phyloP scores from a whole-genome alignment of 1,140 invertebrate species.

The Drosophila micromelanica region DNA sequence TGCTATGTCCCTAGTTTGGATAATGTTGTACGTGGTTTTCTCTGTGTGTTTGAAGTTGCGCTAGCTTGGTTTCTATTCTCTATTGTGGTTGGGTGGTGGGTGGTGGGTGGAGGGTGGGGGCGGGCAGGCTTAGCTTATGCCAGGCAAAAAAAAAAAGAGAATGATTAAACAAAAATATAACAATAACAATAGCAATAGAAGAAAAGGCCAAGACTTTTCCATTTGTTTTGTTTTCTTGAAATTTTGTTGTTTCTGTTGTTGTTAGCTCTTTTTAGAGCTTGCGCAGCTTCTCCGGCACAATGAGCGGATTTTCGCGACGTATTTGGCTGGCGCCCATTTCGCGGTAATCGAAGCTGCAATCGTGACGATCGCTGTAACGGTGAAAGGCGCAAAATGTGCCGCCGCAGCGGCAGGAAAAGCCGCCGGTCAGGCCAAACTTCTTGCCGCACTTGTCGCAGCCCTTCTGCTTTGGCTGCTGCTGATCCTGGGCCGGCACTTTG shows the following conservation, averaged over 20 bases:
- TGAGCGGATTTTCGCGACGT: constrained; percentile 61
- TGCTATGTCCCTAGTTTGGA: not conserved
- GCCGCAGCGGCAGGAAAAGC: constrained; percentile 64
- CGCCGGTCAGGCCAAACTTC: constrained; percentile 62
- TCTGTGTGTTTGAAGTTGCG: not conserved
- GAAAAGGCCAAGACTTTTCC: not conserved
- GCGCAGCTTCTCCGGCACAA: constrained; percentile 53
- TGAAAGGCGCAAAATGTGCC: constrained; percentile 56
- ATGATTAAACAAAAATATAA: constrained; percentile 24
- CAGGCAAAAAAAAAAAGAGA: not conserved
- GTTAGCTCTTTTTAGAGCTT: constrained; percentile 36
- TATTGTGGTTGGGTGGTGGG: not conserved
- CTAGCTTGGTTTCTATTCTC: constrained; percentile 6
- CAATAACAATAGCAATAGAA: constrained; percentile 30
- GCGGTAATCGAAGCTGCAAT: constrained; percentile 70
- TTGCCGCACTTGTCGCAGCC: constrained; percentile 66
- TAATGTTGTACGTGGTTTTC: not conserved
- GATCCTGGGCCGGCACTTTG: not conserved
- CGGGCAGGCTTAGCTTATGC: constrained; percentile 10
- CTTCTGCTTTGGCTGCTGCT: constrained; percentile 35
- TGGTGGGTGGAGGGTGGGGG: too few relatives aligned
- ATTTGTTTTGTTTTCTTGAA: too few relatives aligned
- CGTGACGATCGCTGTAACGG: constrained; percentile 71
- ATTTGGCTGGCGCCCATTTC: constrained; percentile 62
- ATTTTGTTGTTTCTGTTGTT: too few relatives aligned